phyloP scores from a whole-genome alignment of 2,113 vertebrate genomes.

The Peucedramus taeniatus region DNA sequence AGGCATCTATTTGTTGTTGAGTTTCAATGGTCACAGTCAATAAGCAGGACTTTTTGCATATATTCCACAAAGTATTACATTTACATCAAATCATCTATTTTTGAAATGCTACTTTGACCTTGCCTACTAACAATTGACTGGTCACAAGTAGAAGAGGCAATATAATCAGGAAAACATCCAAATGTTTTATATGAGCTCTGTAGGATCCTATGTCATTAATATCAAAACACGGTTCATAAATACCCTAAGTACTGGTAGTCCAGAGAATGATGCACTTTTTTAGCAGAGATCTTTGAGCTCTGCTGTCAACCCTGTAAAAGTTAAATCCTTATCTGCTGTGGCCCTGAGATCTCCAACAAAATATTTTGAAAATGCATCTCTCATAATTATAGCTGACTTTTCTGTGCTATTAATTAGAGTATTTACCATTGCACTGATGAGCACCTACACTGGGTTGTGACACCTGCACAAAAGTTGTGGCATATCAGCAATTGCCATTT shows the following conservation, averaged over 20 bases:
- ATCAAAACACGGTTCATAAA: neutral
- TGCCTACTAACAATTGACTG: neutral
- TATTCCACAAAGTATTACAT: neutral
- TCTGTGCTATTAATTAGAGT: neutral
- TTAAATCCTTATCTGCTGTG: neutral
- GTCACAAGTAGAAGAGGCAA: neutral
- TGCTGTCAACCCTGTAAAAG: neutral
- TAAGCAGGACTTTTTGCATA: neutral
- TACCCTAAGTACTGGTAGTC: neutral
- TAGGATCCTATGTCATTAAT: neutral
- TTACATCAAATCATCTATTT: neutral
- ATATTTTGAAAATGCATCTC: neutral
- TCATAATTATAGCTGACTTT: neutral
- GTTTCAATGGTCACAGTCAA: neutral
- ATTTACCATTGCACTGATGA: neutral
- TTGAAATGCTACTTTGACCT: neutral
- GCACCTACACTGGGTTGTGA: neutral
- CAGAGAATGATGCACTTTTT: neutral
- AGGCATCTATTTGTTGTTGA: neutral
- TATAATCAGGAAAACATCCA: neutral
- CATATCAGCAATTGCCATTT: neutral
- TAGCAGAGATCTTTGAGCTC: neutral
- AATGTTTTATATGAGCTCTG: neutral
- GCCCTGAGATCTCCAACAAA: neutral
- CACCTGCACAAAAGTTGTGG: neutral